Conservation (phyloP, 2,113 vertebrate species). For the Lamprologus callipterus region DNA sequence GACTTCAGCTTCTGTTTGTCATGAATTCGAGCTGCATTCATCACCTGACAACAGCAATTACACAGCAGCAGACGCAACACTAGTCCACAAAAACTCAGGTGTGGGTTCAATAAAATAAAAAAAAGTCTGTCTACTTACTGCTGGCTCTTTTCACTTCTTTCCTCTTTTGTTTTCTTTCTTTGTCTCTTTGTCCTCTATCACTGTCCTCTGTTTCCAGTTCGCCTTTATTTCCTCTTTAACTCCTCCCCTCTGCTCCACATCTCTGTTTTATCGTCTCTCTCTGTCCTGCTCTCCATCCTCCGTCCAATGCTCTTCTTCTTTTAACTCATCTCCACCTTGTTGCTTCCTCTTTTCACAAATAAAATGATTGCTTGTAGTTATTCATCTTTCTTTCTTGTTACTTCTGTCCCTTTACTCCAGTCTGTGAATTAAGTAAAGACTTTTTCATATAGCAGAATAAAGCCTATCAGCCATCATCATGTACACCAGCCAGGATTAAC, state of each 20-base stretch:
- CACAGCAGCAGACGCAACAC: neutral
- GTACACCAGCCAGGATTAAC: neutral
- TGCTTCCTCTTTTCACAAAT: neutral
- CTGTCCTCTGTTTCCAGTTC: neutral
- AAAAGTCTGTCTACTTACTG: neutral
- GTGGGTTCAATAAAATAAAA: neutral
- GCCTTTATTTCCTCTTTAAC: slow-evolving; percentile 10
- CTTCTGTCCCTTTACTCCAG: neutral
- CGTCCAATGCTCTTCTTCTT: neutral
- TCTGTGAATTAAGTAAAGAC: neutral
- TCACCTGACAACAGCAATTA: neutral
- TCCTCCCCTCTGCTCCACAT: slow-evolving; percentile 3
- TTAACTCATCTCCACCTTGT: neutral
- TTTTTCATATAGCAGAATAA: neutral
- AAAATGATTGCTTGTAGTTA: neutral
- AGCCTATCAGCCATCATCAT: neutral
- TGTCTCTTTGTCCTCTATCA: neutral
- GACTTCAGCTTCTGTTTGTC: slow-evolving; percentile 45
- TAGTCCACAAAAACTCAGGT: neutral
- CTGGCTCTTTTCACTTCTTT: neutral
- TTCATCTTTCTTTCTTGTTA: neutral
- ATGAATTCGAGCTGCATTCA: slow-evolving; percentile 38
- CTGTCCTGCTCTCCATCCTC: neutral
- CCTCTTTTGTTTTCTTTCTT: neutral
- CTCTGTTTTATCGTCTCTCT: neutral